These are phyloP conservation scores for Phengaris alcon DNA, from an alignment of 2,888 invertebrate species.

Conservation along the genomic window DNA sequence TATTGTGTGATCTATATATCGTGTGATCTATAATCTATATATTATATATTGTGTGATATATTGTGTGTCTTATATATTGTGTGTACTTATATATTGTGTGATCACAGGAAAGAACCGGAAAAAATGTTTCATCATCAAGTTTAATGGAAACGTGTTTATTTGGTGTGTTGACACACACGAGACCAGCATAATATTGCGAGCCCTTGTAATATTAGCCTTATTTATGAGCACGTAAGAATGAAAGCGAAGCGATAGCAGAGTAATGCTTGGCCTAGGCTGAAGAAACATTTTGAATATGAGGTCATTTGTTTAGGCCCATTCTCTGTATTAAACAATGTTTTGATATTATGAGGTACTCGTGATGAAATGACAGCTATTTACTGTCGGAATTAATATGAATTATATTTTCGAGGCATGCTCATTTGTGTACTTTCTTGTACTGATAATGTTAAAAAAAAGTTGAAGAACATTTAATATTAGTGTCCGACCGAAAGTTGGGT, in stretches of 20 bases:
- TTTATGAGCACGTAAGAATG: background rate
- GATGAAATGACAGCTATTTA: conserved; percentile 10
- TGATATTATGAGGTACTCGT: background rate
- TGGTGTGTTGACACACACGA: conserved; percentile 22
- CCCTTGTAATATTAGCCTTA: background rate
- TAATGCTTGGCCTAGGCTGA: background rate
- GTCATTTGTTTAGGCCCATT: conserved; percentile 17
- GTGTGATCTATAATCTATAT: no score
- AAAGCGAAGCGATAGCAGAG: background rate
- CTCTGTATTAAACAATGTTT: conserved; percentile 12
- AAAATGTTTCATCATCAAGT: conserved; percentile 15
- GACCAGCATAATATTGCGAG: background rate
- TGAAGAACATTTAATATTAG: no score
- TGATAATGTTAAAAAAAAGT: no score
- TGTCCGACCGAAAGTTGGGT: no score
- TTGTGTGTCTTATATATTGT: no score
- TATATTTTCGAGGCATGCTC: background rate
- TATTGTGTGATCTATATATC: no score
- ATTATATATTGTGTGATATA: no score
- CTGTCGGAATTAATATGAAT: background rate
- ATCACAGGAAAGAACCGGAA: background rate
- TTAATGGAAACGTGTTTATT: conserved; percentile 15
- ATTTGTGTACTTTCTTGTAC: background rate
- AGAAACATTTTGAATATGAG: conserved; percentile 28
- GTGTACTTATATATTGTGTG: background rate